Base-by-base conservation (phyloP, 1,140 invertebrate species). In the Trachymyrmex cornetzi region DNA sequence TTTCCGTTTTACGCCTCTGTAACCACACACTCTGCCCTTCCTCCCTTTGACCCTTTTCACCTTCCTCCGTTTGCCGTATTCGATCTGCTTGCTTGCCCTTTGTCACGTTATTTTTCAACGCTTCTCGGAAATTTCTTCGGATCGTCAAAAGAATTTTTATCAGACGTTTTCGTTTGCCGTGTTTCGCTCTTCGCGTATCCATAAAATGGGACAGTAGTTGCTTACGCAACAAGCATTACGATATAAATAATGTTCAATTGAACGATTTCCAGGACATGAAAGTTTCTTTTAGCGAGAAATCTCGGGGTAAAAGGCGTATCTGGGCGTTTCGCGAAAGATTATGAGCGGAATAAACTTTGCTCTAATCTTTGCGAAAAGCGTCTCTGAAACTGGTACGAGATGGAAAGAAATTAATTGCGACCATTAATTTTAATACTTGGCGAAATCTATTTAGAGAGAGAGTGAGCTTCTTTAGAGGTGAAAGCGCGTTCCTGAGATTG, bases 381-480 rank as follows among this genome's bases (percentile, higher is more conserved):
- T 61, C 80, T 74, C 44, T 48, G 7, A 16, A 77, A 48, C n/a
- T 24, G n/a, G 24, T 34, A 34, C 22, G 50, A 61, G 27, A 61
- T 24, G 67, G 16, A 82, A 75, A 84, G 69, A 48, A 84, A 84
- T 84, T 84, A 84, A 84, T 75, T 75, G 55, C 69, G 55, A 50
- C 24, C 27, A 74, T 84, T 84, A 84, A 84, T 84, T 84, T 84
- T 84, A 74, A 84, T 74, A 84, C 55, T 16, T 24, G 24, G 24
- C 55, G 44, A 84, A 74, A 74, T 84, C 69, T 84, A 84, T 75
- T 74, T 63, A 82, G 24, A 82, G 67, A 80, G 77, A 16, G 53
- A 59, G 80, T 16, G n/a, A 72, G 34, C 53, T 48, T 48, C 30
- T 30, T 11, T 34, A 59, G 24, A 48, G 24, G 67, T 48, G 53